Percentiles rank a stretch among this genome's conserved stretches.
Evolutionary conservation across 2,113 vertebrate species (phyloP).

Genomic region (Dromaius novaehollandiae): DNA sequence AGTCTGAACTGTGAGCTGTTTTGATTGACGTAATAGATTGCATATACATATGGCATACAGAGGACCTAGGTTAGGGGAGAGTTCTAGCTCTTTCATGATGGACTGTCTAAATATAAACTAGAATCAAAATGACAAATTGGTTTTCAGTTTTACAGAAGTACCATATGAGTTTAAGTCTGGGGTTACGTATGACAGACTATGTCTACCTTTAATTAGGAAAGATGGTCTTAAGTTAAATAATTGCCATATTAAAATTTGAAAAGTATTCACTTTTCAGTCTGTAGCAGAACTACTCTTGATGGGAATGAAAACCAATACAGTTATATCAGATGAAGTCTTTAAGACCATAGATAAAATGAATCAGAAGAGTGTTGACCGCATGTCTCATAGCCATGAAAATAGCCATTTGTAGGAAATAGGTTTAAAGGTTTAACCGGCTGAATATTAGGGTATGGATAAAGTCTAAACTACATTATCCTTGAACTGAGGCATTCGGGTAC

Average conservation of each 20-base stretch:
- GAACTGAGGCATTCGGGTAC: neutral
- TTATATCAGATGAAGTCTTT: neutral
- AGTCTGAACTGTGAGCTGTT: conserved; percentile 3
- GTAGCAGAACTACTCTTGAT: neutral
- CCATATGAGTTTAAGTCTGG: neutral
- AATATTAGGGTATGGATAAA: neutral
- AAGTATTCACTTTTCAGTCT: neutral
- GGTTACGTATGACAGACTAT: neutral
- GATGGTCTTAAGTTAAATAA: neutral
- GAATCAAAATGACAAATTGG: conserved; percentile 15
- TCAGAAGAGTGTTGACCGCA: neutral
- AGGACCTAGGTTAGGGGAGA: conserved; percentile 2
- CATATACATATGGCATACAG: neutral
- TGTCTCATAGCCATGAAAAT: neutral
- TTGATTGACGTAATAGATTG: conserved; percentile 46
- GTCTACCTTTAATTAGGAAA: neutral
- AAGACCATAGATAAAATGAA: neutral
- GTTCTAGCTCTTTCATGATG: neutral
- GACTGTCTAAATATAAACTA: conserved; percentile 24
- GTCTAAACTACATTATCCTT: neutral
- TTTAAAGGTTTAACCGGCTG: neutral
- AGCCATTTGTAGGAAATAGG: neutral
- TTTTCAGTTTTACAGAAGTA: neutral
- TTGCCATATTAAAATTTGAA: neutral
- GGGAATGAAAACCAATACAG: neutral